Base-by-base conservation (phyloP, 2,797 vertebrate species). In the Hippoglossus hippoglossus region DNA sequence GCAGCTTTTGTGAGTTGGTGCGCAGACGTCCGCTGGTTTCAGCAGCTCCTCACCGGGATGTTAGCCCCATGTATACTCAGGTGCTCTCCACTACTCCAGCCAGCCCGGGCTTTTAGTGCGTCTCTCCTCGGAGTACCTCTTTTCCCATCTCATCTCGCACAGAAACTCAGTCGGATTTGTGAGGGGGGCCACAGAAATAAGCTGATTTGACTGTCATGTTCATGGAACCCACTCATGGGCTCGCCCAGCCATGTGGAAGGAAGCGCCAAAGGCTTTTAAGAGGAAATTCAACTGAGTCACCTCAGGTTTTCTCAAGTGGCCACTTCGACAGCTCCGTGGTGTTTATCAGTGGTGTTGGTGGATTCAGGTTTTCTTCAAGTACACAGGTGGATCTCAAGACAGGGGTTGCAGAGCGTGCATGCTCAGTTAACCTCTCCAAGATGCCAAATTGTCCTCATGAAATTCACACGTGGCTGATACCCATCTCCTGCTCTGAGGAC, bases 261-360 rank as follows among this genome's bases (percentile, higher is more conserved):
- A 18, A 13, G 11, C 28, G 28, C 28, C 28, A 2, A 31, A 73
- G 78, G 77, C 49, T 54, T 70, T 55, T 22, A 57, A 59, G 16
- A 51, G 41, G 50, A 50, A 46, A 62, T 52, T 63, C 51, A 68
- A 26, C 31, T 19, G 53, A 75, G 26, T 46, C 34, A 15, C 51
- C 24, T 16, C 52, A 41, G 61, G 60, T 70, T 73, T 73, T 64
- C 51, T 65, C 28, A 5, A 68, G 62, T 53, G 58, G 49, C 26
- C n/a, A 13, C 72, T 41, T 39, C 21, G 18, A 31, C 26, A 16
- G 2, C 62, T 56, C 57, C 15, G 67, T 51, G 8, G 67, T 63
- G 75, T 82, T 78, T 57, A 63, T 49, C 49, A 75, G 74, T 50
- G 34, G 39, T 31, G 1, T 22, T 64, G 81, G 72, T 74, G 63